Evolutionary conservation across 2,888 invertebrate species (phyloP).

Genomic region (Eupithecia pulchellata): DNA sequence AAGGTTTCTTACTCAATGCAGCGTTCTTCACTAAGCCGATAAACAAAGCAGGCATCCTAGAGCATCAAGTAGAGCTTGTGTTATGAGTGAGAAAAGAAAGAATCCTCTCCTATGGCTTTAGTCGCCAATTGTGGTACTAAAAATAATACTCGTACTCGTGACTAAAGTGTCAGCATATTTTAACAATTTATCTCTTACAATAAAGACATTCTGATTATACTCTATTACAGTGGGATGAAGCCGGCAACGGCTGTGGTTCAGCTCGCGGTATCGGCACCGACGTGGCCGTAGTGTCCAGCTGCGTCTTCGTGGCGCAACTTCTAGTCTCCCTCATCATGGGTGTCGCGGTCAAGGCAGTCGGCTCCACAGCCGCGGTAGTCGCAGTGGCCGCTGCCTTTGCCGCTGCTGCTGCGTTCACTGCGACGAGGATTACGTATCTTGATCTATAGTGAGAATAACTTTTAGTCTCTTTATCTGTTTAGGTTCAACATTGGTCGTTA

Average conservation of each 20-base stretch:
- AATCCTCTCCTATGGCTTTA: no score
- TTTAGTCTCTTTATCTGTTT: conserved; percentile 88
- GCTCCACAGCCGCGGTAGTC: conserved; percentile 95
- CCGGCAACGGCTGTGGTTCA: conserved; percentile 81
- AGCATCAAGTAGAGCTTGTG: neutral
- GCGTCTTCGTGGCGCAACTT: conserved; percentile 98
- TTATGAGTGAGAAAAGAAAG: neutral
- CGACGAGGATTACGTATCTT: conserved; percentile 93
- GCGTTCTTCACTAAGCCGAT: neutral
- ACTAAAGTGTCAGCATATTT: no score
- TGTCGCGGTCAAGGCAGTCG: conserved; percentile 90
- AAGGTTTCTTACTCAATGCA: no score
- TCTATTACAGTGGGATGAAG: conserved; percentile 71
- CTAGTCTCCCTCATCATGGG: conserved; percentile 95
- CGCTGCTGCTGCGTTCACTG: conserved; percentile 92
- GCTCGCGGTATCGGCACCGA: conserved; percentile 97
- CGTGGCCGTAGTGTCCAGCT: conserved; percentile 96
- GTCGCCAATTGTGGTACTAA: no score
- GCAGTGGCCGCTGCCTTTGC: conserved; percentile 93
- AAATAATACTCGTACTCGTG: no score
- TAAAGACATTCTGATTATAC: neutral
- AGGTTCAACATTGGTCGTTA: conserved; percentile 64
- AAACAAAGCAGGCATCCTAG: neutral
- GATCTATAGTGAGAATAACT: neutral
- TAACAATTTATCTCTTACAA: neutral